Evolutionary conservation across 2,888 invertebrate species (phyloP).

Genomic region (Athalia rosae): DNA sequence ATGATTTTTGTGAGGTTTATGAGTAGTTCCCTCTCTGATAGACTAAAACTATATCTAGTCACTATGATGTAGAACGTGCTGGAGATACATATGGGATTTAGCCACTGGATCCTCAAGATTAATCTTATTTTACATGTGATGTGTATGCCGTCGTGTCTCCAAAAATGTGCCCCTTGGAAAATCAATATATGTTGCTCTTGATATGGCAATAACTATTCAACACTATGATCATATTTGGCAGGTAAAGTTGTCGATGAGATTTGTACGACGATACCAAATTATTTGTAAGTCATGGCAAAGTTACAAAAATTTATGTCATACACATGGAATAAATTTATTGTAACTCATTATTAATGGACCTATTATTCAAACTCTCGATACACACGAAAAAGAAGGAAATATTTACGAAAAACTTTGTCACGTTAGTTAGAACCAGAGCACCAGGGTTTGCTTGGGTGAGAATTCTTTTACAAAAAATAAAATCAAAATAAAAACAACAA

Average conservation of each 20-base stretch:
- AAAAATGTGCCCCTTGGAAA: constrained; percentile 34
- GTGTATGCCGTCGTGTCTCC: constrained; percentile 39
- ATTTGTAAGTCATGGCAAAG: constrained; percentile 4
- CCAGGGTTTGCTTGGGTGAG: background rate
- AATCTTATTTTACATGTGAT: constrained; percentile 38
- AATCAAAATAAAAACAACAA: background rate
- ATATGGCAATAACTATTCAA: background rate
- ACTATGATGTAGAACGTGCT: constrained; percentile 39
- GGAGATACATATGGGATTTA: constrained; percentile 34
- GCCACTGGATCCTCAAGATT: constrained; percentile 34
- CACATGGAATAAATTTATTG: background rate
- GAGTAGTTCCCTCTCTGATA: constrained; percentile 31
- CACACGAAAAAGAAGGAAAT: no score
- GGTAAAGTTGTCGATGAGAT: constrained; percentile 25
- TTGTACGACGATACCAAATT: background rate
- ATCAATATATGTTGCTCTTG: background rate
- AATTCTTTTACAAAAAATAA: background rate
- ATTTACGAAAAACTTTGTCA: no score
- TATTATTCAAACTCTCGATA: no score
- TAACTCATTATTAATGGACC: background rate
- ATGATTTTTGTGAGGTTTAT: constrained; percentile 13
- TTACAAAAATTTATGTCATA: constrained; percentile 10
- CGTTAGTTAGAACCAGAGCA: no score
- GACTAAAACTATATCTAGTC: constrained; percentile 36
- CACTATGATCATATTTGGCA: constrained; percentile 13